A percentile compares a stretch with the other conserved stretches of the same genome.
Conservation (phyloP, 2,797 vertebrate genomes). For the Tenualosa thibaudeaui region DNA sequence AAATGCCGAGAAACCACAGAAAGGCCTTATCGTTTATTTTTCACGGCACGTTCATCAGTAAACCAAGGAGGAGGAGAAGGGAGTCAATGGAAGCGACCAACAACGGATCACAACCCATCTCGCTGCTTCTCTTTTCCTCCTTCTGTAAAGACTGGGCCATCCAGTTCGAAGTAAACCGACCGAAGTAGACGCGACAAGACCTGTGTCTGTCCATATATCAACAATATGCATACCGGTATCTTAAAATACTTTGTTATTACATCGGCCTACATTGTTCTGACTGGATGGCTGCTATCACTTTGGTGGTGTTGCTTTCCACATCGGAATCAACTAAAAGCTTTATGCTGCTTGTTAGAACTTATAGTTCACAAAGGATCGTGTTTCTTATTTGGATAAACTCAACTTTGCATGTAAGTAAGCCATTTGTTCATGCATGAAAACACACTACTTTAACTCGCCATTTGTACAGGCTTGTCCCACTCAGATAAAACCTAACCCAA, state of each 20-base stretch:
- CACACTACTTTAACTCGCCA: background rate
- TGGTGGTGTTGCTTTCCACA: background rate
- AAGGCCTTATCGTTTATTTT: conserved; percentile 55
- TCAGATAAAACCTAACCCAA: background rate
- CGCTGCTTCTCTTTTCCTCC: background rate
- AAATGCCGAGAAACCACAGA: conserved; percentile 57
- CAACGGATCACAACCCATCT: conserved; percentile 41
- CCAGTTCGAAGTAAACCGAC: background rate
- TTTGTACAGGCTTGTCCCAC: background rate
- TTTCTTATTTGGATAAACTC: background rate
- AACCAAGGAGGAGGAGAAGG: conserved; percentile 38
- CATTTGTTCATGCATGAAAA: background rate
- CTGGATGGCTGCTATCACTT: background rate
- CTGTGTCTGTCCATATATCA: background rate
- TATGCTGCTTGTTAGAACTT: background rate
- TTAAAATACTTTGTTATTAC: background rate
- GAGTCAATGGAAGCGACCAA: conserved; percentile 40
- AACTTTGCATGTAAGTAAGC: background rate
- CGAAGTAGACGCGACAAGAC: background rate
- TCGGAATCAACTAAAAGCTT: background rate
- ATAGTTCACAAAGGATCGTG: background rate
- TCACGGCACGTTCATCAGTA: conserved; percentile 63
- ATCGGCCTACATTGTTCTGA: background rate
- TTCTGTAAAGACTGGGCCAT: background rate
- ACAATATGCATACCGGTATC: background rate